phyloP scores from a whole-genome alignment of 1,140 invertebrate species.

The Drosophila parvula region DNA sequence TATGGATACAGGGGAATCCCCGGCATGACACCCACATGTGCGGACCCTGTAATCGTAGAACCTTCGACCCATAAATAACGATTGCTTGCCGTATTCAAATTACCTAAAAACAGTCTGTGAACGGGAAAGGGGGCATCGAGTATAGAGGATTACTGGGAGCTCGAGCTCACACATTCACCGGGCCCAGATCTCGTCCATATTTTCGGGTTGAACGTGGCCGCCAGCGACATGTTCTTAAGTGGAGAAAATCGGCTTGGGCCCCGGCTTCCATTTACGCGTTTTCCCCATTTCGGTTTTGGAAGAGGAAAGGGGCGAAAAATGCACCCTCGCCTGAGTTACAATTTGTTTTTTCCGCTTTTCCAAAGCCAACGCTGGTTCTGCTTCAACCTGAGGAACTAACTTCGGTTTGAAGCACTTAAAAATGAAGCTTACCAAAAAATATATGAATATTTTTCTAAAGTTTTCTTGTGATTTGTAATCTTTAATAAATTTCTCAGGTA shows the following conservation, averaged over 20 bases:
- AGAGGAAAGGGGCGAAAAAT: background rate
- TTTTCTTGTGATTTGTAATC: no score
- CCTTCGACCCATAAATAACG: constrained; percentile 65
- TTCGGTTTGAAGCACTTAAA: background rate
- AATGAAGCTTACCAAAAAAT: background rate
- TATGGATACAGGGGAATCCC: background rate
- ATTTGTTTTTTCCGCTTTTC: constrained; percentile 56
- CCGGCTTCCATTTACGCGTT: constrained; percentile 12
- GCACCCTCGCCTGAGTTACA: constrained; percentile 32
- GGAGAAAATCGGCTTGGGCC: constrained; percentile 50
- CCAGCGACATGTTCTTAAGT: constrained; percentile 69
- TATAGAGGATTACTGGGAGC: constrained; percentile 2
- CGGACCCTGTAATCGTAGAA: constrained; percentile 37
- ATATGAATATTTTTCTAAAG: no score
- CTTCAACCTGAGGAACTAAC: background rate
- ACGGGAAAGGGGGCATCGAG: background rate
- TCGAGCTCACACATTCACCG: no score
- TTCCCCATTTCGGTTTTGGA: constrained; percentile 7
- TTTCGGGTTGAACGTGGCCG: constrained; percentile 41
- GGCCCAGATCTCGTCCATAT: constrained; percentile 8
- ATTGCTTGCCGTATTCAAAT: constrained; percentile 70
- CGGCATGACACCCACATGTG: constrained; percentile 23
- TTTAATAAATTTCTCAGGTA: no score
- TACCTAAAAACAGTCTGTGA: constrained; percentile 48
- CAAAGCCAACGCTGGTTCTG: background rate